Evolutionary conservation across 2,888 invertebrate genomes (phyloP), one percentile per base, ranked within the genome.

Genomic region (Tiliacea citrago): DNA sequence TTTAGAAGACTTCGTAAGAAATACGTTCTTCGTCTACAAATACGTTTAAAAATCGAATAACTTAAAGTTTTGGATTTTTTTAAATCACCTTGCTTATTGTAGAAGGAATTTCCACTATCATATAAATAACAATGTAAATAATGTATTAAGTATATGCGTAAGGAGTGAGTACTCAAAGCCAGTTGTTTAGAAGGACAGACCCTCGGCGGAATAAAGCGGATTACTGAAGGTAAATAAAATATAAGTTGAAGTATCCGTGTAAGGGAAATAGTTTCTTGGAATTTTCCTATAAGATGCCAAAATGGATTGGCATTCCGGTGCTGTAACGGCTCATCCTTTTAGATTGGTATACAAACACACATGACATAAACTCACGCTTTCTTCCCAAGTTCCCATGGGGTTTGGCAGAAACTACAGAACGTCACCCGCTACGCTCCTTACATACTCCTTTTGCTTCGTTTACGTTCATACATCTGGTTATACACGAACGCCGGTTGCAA

Each of bases 191-290:
- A 71, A 71, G 60, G 60, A 68, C 51, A 68, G 79, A 51, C 47
- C 70, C 35, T 58, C 65, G 35, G 24, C 13, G 45, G 51, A 76
- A 39, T 65, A 75, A 86, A 79, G 69, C 67, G 69, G 85, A 77
- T 81, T 85, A 85, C 73, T 45, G 21, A 65, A 85, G 63, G 78
- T 74, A 72, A 70, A 77, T 77, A 85, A 81, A 72, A 71, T 73
- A 55, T 57, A 71, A 77, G 60, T 68, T 73, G 67, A 77, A 68
- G 66, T 78, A 77, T 73, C 62, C 68, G 63, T 69, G 51, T 58
- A 16, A 70, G 58, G 60, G 12, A 81, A 77, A 77, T 68, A 72
- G 73, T 60, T 58, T 58, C 24, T 8, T 18, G n/a, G 42, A 74
- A 53, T 63, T 74, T 68, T 65, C 18, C 24, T 65, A 42, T 53